Percentiles rank a stretch among this genome's conserved stretches.
Conservation (phyloP, 2,888 invertebrate genomes). For the Cenopis cana region DNA sequence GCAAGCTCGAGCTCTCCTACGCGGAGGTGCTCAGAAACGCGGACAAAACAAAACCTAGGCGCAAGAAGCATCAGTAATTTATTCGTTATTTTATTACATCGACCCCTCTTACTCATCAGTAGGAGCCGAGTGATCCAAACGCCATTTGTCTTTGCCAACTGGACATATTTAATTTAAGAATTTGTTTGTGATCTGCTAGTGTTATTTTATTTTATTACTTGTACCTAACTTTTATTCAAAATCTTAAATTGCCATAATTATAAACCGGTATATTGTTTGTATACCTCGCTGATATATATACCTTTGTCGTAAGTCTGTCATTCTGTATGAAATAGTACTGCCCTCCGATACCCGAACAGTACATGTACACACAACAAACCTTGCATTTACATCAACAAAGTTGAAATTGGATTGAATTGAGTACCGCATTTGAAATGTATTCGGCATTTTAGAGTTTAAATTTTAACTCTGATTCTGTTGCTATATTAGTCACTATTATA, state of each 20-base stretch:
- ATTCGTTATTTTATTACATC: conserved; percentile 61
- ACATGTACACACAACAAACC: conserved; percentile 52
- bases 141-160: conserved; percentile 84
- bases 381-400: conserved; percentile 63
- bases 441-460: conserved; percentile 58
- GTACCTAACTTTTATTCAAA: conserved; percentile 73
- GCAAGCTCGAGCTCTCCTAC: conserved; percentile 92
- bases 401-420: conserved; percentile 59
- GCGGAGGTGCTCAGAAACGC: conserved; percentile 92
- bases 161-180: conserved; percentile 79
- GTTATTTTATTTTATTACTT: conserved; percentile 78
- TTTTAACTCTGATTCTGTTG: conserved; percentile 67
- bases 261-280: conserved; percentile 67
- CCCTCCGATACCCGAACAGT: conserved; percentile 66
- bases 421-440: conserved; percentile 61
- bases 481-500: conserved; percentile 82
- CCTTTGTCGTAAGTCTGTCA: conserved; percentile 55
- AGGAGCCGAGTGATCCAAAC: conserved; percentile 77
- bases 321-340: conserved; percentile 60
- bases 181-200: conserved; percentile 82
- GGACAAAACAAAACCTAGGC: conserved; percentile 83
- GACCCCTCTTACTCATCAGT: conserved; percentile 73
- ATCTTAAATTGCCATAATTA: conserved; percentile 79
- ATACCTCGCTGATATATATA: conserved; percentile 54
- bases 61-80: conserved; percentile 81